Conservation (phyloP, 2,113 vertebrate genomes). For the Mus spicilegus region DNA sequence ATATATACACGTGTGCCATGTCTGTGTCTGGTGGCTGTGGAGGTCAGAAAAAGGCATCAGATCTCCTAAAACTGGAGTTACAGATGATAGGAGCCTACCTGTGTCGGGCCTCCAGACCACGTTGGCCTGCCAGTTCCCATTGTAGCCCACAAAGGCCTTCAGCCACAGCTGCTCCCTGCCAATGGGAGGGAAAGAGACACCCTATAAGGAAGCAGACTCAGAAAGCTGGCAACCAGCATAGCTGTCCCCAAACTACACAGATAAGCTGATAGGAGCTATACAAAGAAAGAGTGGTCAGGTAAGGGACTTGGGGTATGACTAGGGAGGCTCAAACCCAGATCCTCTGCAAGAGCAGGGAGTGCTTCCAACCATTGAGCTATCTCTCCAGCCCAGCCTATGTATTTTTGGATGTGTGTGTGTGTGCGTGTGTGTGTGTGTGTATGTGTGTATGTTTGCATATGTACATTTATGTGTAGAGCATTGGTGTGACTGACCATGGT, state of each 20-base stretch:
- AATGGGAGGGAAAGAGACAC: slow-evolving; percentile 71
- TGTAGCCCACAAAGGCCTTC: slow-evolving; percentile 94
- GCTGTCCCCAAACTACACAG: background rate
- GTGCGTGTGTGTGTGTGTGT: background rate
- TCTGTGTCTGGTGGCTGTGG: background rate
- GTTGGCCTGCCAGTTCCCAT: slow-evolving; percentile 93
- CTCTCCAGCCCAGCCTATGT: background rate
- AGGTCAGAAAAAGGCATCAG: background rate
- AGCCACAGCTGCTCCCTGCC: slow-evolving; percentile 87
- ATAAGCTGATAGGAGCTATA: background rate
- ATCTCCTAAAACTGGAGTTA: background rate
- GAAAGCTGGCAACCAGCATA: accelerated
- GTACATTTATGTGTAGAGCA: background rate
- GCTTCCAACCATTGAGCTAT: background rate
- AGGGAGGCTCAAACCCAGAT: background rate
- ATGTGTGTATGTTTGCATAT: background rate
- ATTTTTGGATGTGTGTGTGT: background rate
- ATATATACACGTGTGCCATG: background rate
- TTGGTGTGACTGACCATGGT: background rate
- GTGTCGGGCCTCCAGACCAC: slow-evolving; percentile 96
- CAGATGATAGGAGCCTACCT: slow-evolving; percentile 84
- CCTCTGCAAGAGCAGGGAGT: background rate
- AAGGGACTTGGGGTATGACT: accelerated
- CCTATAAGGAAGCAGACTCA: slow-evolving; percentile 81
- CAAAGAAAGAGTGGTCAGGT: background rate